These are phyloP conservation scores for Xiphophorus birchmanni DNA, from an alignment of 2,797 vertebrate species.

Conservation along the genomic window DNA sequence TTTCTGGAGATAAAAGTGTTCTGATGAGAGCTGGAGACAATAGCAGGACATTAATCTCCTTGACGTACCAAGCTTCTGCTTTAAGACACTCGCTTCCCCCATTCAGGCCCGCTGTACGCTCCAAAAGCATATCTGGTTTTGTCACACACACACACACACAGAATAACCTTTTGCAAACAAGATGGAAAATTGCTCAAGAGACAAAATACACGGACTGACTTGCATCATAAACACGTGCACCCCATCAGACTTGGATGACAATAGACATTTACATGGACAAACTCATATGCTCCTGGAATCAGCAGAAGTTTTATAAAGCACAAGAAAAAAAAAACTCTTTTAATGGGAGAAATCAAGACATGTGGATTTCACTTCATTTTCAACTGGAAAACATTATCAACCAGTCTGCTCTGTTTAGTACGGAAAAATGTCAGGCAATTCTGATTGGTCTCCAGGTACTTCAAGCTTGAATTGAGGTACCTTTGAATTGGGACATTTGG, in stretches of 20 bases:
- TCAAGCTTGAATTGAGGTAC: neutral
- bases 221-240: neutral
- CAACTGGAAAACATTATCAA: neutral
- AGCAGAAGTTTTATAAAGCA: no score
- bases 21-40: conserved; percentile 83
- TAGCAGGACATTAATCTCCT: conserved; percentile 82
- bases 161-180: conserved; percentile 9
- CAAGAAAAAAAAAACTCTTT: neutral
- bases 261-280: no score
- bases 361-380: neutral
- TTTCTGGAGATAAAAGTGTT: conserved; percentile 83
- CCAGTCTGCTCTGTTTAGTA: neutral
- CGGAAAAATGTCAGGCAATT: neutral
- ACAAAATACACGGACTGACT: neutral
- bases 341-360: neutral
- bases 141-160: no score
- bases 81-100: conserved; percentile 63
- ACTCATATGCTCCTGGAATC: no score
- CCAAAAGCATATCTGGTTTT: conserved; percentile 29
- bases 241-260: no score
- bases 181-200: neutral
- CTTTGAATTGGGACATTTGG: neutral
- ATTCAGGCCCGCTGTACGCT: conserved; percentile 43
- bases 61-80: conserved; percentile 71
- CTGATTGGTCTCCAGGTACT: neutral